These are phyloP conservation scores for Rotaria socialis DNA, from an alignment of 2,888 invertebrate species.

Conservation along the genomic window DNA sequence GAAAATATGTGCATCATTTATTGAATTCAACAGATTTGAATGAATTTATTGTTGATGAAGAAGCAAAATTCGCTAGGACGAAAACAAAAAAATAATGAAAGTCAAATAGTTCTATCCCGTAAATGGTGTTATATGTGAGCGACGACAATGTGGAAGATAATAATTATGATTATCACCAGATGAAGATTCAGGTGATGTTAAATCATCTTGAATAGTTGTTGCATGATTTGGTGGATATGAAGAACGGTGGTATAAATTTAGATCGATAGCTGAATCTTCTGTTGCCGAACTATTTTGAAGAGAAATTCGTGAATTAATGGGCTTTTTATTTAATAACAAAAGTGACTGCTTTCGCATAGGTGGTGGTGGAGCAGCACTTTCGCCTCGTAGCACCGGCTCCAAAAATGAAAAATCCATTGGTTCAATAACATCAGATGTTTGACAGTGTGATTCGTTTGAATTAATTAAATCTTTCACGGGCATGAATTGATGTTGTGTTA, in stretches of 20 bases:
- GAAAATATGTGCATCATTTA: too few relatives aligned
- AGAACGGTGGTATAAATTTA: background rate
- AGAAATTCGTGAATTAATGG: background rate
- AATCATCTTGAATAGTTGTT: background rate
- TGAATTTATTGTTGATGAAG: background rate
- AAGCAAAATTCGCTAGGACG: background rate
- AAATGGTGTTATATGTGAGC: background rate
- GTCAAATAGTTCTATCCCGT: background rate
- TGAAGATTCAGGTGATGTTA: background rate
- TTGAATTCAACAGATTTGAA: background rate
- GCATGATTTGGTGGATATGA: background rate
- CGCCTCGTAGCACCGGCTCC: background rate
- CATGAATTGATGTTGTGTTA: background rate
- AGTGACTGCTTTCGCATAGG: background rate
- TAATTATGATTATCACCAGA: background rate
- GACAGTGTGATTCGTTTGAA: background rate
- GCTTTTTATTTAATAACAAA: too few relatives aligned
- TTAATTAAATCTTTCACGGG: background rate
- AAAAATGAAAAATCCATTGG: conserved; percentile 37
- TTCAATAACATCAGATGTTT: background rate
- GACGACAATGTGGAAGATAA: background rate
- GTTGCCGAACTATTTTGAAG: background rate
- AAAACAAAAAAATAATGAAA: background rate
- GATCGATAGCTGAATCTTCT: background rate
- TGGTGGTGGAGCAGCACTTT: conserved; percentile 4